phyloP scores from a whole-genome alignment of 2,888 invertebrate genomes.

The Dasysyrphus albostriatus region DNA sequence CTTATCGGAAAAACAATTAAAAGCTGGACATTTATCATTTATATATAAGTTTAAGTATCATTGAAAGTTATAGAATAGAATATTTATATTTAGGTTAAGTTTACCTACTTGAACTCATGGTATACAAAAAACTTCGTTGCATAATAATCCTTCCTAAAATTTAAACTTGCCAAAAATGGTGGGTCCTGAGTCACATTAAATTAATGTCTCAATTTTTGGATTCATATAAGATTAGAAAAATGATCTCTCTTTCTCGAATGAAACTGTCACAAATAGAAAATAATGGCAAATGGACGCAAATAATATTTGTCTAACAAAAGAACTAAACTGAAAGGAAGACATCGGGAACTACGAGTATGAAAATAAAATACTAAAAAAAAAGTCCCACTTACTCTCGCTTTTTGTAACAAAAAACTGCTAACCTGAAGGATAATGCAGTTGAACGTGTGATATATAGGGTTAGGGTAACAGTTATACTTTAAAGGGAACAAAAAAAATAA shows the following conservation, averaged over 20 bases:
- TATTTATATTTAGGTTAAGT: no score
- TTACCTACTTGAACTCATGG: no score
- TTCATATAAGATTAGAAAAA: constrained; percentile 58
- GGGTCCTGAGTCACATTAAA: constrained; percentile 10
- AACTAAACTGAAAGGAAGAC: constrained; percentile 6
- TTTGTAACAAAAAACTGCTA: constrained; percentile 7
- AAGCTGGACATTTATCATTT: no score
- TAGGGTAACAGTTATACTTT: constrained; percentile 35
- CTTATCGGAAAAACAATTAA: no score
- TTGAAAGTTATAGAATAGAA: no score
- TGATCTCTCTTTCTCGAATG: constrained; percentile 19
- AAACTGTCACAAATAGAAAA: constrained; percentile 17
- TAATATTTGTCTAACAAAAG: constrained; percentile 38
- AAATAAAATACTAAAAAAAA: constrained; percentile 26
- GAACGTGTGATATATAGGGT: constrained; percentile 59
- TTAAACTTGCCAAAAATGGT: background rate
- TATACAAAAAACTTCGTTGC: background rate
- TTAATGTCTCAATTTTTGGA: constrained; percentile 65
- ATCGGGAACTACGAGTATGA: background rate
- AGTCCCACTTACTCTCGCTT: constrained; percentile 7
- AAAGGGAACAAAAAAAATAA: constrained; percentile 13
- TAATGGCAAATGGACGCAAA: constrained; percentile 55
- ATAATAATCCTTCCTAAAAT: background rate
- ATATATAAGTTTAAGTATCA: no score
- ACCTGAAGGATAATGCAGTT: constrained; percentile 61